These are phyloP conservation scores for Masticophis lateralis DNA, from an alignment of 2,797 vertebrate genomes.

Conservation along the genomic window DNA sequence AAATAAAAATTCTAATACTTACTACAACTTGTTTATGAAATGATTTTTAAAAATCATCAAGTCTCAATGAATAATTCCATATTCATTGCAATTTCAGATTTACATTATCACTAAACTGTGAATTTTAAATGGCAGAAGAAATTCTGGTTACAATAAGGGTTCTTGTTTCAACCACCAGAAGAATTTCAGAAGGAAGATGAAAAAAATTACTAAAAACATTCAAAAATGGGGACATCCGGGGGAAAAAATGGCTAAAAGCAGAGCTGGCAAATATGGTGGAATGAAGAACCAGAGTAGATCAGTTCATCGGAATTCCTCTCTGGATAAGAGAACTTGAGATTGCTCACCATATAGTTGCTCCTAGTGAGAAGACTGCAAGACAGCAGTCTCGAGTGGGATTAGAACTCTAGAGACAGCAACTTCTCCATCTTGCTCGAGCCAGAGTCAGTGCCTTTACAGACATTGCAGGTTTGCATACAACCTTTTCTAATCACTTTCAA, in stretches of 20 bases:
- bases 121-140: not conserved
- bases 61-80: not conserved
- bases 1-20: not conserved
- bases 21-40: not conserved
- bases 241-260: no score
- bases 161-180: not conserved
- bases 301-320: not conserved
- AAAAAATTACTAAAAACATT: not conserved
- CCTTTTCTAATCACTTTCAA: not conserved
- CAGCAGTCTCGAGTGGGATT: not conserved
- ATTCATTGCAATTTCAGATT: not conserved
- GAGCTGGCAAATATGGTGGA: no score
- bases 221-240: no score
- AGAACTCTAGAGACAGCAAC: not conserved
- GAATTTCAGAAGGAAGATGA: not conserved
- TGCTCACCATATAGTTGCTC: not conserved
- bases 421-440: not conserved
- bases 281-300: no score
- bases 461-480: not conserved
- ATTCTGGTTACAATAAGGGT: not conserved
- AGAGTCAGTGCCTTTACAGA: not conserved
- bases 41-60: not conserved
- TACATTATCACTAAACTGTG: not conserved
- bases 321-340: not conserved
- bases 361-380: not conserved